Evolutionary conservation across 2,888 invertebrate genomes (phyloP).

Genomic region (Philaethria dido): DNA sequence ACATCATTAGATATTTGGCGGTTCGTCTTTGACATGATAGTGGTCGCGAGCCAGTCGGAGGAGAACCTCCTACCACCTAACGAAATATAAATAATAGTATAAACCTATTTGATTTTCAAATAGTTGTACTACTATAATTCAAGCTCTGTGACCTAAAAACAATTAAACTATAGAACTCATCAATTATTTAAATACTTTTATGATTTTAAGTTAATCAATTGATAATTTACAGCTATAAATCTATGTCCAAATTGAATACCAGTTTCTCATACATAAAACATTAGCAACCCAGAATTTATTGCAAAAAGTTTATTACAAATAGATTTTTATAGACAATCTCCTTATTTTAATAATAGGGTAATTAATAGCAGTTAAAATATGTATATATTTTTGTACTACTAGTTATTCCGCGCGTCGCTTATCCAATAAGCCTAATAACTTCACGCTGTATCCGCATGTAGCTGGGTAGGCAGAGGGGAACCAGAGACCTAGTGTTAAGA

Average conservation of each 20-base stretch:
- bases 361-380: neutral
- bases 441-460: no score
- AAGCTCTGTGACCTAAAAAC: neutral
- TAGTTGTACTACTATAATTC: neutral
- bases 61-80: no score
- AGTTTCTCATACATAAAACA: slow-evolving; percentile 10
- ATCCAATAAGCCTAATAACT: no score
- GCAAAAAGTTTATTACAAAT: neutral
- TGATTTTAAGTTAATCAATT: neutral
- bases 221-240: neutral
- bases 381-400: neutral
- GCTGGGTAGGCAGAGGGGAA: no score
- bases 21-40: no score
- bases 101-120: neutral
- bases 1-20: no score
- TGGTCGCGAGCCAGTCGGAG: no score
- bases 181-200: neutral
- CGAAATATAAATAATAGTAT: no score
- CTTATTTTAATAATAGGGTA: neutral
- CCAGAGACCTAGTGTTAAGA: no score
- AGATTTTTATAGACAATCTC: neutral
- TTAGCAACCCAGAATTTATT: neutral
- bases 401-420: neutral
- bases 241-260: neutral
- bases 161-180: neutral